These are phyloP conservation scores for Esox lucius DNA, from an alignment of 2,797 vertebrate genomes.

Conservation along the genomic window DNA sequence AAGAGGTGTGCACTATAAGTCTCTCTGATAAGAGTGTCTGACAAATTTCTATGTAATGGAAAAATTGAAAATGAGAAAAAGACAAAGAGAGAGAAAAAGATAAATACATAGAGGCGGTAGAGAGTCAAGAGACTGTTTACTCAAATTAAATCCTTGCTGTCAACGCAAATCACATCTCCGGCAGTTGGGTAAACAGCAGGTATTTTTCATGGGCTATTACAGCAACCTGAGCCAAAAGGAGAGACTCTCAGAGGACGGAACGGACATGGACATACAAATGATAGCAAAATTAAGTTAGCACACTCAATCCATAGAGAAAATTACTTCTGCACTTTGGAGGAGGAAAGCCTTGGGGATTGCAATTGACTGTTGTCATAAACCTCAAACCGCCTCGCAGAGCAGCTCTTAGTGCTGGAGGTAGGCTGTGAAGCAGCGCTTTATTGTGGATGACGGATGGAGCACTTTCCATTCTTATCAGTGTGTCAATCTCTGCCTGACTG, in stretches of 20 bases:
- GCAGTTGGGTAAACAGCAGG: slow-evolving; percentile 41
- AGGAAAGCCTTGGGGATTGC: slow-evolving; percentile 40
- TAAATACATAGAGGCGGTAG: not conserved
- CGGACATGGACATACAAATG: slow-evolving; percentile 62
- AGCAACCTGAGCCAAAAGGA: slow-evolving; percentile 22
- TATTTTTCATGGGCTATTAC: slow-evolving; percentile 33
- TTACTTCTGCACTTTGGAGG: slow-evolving; percentile 40
- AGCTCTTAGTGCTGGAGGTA: not conserved
- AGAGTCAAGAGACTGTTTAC: slow-evolving; percentile 42
- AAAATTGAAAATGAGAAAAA: not conserved
- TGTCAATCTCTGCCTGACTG: slow-evolving; percentile 4
- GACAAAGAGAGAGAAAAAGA: slow-evolving; percentile 1
- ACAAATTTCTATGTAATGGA: not conserved
- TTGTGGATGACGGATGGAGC: not conserved
- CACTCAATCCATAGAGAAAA: slow-evolving; percentile 54
- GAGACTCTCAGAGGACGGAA: slow-evolving; percentile 24
- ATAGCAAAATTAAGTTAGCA: slow-evolving; percentile 60
- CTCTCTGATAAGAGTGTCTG: too few species aligned
- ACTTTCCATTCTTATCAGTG: not conserved
- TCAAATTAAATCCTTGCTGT: slow-evolving; percentile 60
- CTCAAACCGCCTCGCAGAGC: slow-evolving; percentile 20
- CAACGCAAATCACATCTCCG: slow-evolving; percentile 52
- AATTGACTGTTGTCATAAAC: slow-evolving; percentile 42
- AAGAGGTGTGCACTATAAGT: too few species aligned
- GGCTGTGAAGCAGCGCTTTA: not conserved